Base-by-base conservation (phyloP, 2,797 vertebrate genomes). In the Falco rusticolus region DNA sequence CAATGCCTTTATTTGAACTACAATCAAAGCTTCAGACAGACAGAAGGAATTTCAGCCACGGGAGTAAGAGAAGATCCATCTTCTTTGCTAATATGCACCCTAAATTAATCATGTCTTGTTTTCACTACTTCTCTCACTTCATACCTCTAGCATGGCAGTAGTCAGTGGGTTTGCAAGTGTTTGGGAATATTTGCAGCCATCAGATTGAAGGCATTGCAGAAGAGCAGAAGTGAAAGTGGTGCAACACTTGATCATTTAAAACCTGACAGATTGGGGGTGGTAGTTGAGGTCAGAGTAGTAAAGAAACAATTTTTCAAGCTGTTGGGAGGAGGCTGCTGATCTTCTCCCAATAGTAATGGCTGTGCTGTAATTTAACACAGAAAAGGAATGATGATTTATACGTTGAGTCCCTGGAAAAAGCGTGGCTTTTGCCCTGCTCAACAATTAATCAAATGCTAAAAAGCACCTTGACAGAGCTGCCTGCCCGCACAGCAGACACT, bases 371-470 rank as follows among this genome's bases (percentile, higher is more conserved):
- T 93, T 86, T 82, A 88, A 80, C 74, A 45, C 28, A 84, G 47
- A 94, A 79, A 77, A 68, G 9, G 50, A 88, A 79, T 26, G 5
- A 86, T 95, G 66, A 96, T 97, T 96, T 95, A 93, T 93, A 83
- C 69, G 65, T 45, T 61, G 65, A 54, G 48, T 31, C 50, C 31
- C 31, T 45, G 53, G 61, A 91, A 96, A 61, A 91, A 94, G 51
- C 20, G 37, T 61, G 16, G 59, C 57, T 77, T 90, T 88, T 75
- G 33, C 61, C 34, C 61, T 51, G 57, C 47, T 37, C 85, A 34
- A 69, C 21, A 95, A 95, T 97, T 90, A 97, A 97, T 96, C 92
- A 97, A 94, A 95, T 76, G 34, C 56, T 71, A 37, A 84, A 94
- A 96, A 93, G 43, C 74, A 94, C 60, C 83, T 94, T 92, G 93